Evolutionary conservation across 1,140 invertebrate genomes (phyloP).

Genomic region (Drosophila sp.): DNA sequence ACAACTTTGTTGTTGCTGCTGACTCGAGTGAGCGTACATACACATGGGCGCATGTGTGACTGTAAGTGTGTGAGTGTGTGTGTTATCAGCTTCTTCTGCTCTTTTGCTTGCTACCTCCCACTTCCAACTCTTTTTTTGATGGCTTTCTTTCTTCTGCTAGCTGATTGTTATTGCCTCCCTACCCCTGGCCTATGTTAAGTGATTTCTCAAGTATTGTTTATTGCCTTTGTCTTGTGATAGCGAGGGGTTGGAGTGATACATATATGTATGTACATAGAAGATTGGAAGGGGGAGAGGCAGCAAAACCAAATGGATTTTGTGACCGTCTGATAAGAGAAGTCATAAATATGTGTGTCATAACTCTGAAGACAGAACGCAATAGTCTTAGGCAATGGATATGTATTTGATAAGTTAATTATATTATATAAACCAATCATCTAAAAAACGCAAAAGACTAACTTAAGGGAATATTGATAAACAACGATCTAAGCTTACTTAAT

Average conservation of each 20-base stretch:
- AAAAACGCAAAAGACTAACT: background rate
- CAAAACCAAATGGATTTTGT: slow-evolving; percentile 42
- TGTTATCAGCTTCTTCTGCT: slow-evolving; percentile 66
- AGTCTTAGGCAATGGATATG: background rate
- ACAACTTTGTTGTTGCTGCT: slow-evolving; percentile 55
- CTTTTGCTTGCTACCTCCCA: slow-evolving; percentile 42
- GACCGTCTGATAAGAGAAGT: slow-evolving; percentile 28
- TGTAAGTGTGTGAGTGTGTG: slow-evolving; percentile 17
- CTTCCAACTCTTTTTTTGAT: slow-evolving; percentile 33
- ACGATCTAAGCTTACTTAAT: no score
- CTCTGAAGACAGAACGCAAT: slow-evolving; percentile 13
- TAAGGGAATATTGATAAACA: background rate
- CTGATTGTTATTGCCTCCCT: slow-evolving; percentile 49
- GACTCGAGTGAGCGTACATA: slow-evolving; percentile 1
- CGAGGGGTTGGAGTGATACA: background rate
- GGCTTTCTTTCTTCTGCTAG: slow-evolving; percentile 61
- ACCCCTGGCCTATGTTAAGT: slow-evolving; percentile 54
- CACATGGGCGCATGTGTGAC: slow-evolving; percentile 6
- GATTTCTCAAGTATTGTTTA: slow-evolving; percentile 58
- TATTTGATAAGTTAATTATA: background rate
- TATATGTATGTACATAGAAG: background rate
- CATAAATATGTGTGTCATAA: slow-evolving; percentile 32
- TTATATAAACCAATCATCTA: background rate
- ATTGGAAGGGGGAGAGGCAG: slow-evolving; percentile 26
- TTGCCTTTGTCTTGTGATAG: slow-evolving; percentile 34